Conservation (phyloP, 1,140 invertebrate genomes). For the Formica selysi region DNA sequence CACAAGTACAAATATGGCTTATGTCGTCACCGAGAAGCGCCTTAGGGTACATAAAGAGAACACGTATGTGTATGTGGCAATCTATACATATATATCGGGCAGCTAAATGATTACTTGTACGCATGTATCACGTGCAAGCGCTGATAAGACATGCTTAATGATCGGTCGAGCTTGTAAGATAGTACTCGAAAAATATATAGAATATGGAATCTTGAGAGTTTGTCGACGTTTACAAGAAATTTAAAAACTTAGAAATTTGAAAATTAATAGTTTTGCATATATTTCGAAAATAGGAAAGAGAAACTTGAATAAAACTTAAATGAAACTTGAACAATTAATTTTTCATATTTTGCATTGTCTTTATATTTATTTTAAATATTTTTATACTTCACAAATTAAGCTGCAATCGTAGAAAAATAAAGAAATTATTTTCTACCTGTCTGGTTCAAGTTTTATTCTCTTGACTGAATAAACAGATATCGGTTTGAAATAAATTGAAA, state of each 20-base stretch:
- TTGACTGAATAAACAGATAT: background rate
- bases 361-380: background rate
- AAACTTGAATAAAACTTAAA: background rate
- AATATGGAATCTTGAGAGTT: conserved; percentile 14
- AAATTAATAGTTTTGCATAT: background rate
- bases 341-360: background rate
- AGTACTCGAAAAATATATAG: background rate
- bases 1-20: conserved; percentile 61
- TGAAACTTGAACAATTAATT: too few species aligned
- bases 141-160: conserved; percentile 38
- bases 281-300: background rate
- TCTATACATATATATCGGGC: conserved; percentile 6
- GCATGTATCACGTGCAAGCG: conserved; percentile 8
- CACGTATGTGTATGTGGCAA: background rate
- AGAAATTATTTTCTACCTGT: background rate
- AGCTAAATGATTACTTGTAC: conserved; percentile 24
- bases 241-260: background rate
- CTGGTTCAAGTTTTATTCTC: background rate
- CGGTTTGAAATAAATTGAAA: background rate
- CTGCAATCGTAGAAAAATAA: background rate
- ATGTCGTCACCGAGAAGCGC: conserved; percentile 41
- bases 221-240: background rate
- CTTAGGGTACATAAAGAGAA: conserved; percentile 37
- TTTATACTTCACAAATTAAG: background rate
- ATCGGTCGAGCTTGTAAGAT: conserved; percentile 7